Percentiles rank a stretch among this genome's conserved stretches.
Evolutionary conservation across 2,113 vertebrate species (phyloP).

Genomic region (Amphilophus citrinellus): DNA sequence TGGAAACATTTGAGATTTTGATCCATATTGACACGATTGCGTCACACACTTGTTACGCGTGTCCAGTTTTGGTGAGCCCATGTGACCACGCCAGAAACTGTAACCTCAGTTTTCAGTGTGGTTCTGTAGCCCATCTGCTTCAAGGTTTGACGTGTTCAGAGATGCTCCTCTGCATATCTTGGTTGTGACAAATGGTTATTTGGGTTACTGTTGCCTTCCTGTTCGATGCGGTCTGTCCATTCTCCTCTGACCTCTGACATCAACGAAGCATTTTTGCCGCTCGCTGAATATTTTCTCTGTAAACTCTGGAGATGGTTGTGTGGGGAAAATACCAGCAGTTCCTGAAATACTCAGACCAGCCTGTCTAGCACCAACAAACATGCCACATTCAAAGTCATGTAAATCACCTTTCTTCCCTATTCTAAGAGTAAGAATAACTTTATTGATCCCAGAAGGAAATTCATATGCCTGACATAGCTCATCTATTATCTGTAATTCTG

Average conservation of each 20-base stretch:
- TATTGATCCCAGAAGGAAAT: too few relatives aligned
- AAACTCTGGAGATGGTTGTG: not conserved
- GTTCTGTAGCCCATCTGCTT: too few relatives aligned
- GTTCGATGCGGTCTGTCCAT: not conserved
- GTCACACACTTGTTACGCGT: too few relatives aligned
- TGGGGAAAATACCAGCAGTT: not conserved
- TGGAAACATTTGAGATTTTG: not conserved
- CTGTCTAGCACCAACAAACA: too few relatives aligned
- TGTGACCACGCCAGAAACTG: not conserved
- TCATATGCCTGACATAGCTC: too few relatives aligned
- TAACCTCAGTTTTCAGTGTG: too few relatives aligned
- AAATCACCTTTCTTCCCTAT: too few relatives aligned
- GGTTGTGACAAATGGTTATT: not conserved
- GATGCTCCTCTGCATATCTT: not conserved
- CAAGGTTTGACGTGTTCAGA: too few relatives aligned
- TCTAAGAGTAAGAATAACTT: too few relatives aligned
- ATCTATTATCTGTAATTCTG: too few relatives aligned
- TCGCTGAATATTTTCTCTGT: not conserved
- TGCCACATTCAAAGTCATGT: too few relatives aligned
- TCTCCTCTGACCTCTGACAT: not conserved
- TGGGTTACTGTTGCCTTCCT: not conserved
- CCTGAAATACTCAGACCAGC: too few relatives aligned
- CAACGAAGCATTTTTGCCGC: not conserved
- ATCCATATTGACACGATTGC: not conserved
- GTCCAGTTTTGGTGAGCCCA: not conserved